Base-by-base conservation (phyloP, 2,797 vertebrate species). In the Anolis apletophallus region DNA sequence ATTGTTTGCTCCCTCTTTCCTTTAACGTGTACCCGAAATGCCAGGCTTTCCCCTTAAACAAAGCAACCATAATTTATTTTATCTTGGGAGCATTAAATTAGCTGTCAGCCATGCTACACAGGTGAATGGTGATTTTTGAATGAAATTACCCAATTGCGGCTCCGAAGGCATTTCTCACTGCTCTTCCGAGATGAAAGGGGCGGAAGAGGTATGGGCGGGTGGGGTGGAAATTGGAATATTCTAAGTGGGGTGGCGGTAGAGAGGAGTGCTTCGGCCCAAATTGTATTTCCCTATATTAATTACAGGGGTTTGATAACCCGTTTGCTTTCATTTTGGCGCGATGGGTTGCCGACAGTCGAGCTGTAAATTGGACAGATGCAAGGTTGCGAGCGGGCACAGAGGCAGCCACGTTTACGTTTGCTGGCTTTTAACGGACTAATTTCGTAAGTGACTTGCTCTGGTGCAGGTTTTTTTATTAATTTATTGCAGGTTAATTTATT, bases 41-140 rank as follows among this genome's bases (percentile, higher is more conserved):
- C 81, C 72, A 83, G 88, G 79, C 93, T 88, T 89, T 95, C 59
- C 88, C 93, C 92, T 88, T 91, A 76, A 88, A 92, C 46, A 87
- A 92, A 92, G 91, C 88, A 87, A 57, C 83, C 88, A 84, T 92
- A 93, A 93, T 95, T 94, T 94, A 78, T 96, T 96, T 95, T 96
- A 94, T 95, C 93, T 94, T 80, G 92, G 94, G 94, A 94, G 92
- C 92, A 93, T 93, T 96, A 96, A 96, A 96, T 96, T 96, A 95
- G 95, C 95, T 94, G 94, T 95, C 96, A 95, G 10, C 93, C 77
- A 86, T 88, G 88, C 94, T 87, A 80, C 89, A 86, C 91, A 89
- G 91, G 92, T 92, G 94, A 94, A 76, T 83, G 88, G 94, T 92
- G 93, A 88, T 92, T 96, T 93, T 81, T 89, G 94, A 94, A 94